Conservation (phyloP, 2,888 invertebrate species). For the Agrochola litura region DNA sequence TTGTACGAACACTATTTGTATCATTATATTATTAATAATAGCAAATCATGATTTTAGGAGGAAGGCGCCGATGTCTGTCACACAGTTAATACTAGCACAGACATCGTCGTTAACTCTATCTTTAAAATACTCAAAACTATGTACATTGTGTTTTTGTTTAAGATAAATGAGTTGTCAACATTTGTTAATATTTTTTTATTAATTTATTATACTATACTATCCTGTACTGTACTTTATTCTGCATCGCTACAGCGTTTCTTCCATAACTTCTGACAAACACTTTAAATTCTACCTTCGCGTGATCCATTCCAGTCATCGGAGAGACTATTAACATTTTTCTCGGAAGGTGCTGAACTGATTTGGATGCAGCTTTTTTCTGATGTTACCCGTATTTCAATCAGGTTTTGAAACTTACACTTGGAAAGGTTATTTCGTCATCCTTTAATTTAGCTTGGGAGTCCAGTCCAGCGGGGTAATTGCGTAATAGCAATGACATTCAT, state of each 20-base stretch:
- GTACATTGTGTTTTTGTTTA: no score
- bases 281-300: constrained; percentile 7
- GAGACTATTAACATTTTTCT: constrained; percentile 28
- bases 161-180: no score
- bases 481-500: not conserved
- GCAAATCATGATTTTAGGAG: no score
- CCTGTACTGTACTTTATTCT: not conserved
- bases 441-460: not conserved
- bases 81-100: no score
- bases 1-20: no score
- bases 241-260: not conserved
- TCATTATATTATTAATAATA: no score
- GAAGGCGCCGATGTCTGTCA: no score
- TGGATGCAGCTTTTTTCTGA: constrained; percentile 7
- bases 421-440: not conserved
- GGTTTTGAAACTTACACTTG: constrained; percentile 12
- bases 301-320: not conserved
- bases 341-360: constrained; percentile 2
- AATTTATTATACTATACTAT: not conserved
- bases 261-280: not conserved
- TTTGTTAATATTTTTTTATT: no score
- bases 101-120: no score
- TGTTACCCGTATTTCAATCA: constrained; percentile 9
- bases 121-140: no score
- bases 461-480: no score